Evolutionary conservation across 2,888 invertebrate species (phyloP), one percentile per base, ranked within the genome.

Genomic region (Bembecia ichneumoniformis): DNA sequence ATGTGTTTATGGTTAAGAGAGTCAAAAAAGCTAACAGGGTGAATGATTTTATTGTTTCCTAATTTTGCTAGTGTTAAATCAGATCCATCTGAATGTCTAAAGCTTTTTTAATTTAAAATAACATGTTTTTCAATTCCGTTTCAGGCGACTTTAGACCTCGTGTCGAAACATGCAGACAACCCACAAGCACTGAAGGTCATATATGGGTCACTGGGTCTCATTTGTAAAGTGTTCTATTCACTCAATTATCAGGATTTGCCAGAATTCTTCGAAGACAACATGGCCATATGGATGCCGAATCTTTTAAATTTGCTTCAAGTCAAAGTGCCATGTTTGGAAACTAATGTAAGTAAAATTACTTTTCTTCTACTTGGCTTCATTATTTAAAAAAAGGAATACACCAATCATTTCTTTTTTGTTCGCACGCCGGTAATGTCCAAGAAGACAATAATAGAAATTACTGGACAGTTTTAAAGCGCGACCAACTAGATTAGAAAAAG

Each of bases 231-330:
- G 47, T 99, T 99, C 87, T 96, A 96, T 79, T 98, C 98, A 0
- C 89, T 99, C 15, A 99, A 99, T 80, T 96, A 93, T 58, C 99
- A 99, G 89, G 99, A 99, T 80, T 84, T 99, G 60, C 99, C 99
- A 0, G 99, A 99, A 83, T 98, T 96, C 87, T 99, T 99, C 74
- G 99, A 99, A 79, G 99, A 99, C 73, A 97, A 98, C 75, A 97
- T 99, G 94, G 88, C 89, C 16, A 90, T 90, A 0, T 99, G 99
- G 99, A 99, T 99, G 98, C 90, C 91, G 0, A 92, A 96, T 65
- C 94, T 99, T 62, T 91, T 96, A 48, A 90, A 90, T 34, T 86
- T 99, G 35, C 87, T 99, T 35, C 93, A 91, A 51, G 88, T 89
- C 0, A 93, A 97, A 75, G 94, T 96, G 40, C 91, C 93, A 1